Evolutionary conservation across 2,888 invertebrate species (phyloP).

Genomic region (Thymelicus acteon): DNA sequence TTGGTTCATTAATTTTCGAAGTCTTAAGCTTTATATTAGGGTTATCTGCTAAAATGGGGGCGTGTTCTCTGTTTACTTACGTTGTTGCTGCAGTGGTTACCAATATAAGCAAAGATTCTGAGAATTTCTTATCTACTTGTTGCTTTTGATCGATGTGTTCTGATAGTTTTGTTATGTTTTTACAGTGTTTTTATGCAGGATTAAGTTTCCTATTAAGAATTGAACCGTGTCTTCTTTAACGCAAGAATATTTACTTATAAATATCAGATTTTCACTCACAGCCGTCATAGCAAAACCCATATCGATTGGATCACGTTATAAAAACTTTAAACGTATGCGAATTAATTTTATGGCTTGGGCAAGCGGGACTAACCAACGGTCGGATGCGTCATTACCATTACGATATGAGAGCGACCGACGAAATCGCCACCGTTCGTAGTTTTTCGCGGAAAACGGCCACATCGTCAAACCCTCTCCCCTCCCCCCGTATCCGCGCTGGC

Average conservation of each 20-base stretch:
- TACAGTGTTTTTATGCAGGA: neutral
- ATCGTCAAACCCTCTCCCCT: conserved; percentile 58
- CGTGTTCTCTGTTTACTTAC: conserved; percentile 48
- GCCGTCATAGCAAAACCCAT: conserved; percentile 48
- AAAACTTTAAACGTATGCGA: conserved; percentile 44
- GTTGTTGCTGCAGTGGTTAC: conserved; percentile 33
- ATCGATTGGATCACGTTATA: conserved; percentile 45
- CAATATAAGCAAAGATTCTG: conserved; percentile 23
- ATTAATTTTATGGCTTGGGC: conserved; percentile 50
- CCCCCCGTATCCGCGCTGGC: conserved; percentile 55
- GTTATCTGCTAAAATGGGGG: conserved; percentile 50
- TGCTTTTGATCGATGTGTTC: conserved; percentile 31
- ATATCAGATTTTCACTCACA: conserved; percentile 58
- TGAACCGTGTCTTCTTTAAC: conserved; percentile 41
- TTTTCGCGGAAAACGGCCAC: conserved; percentile 82
- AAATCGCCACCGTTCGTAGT: conserved; percentile 69
- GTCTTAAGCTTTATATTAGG: conserved; percentile 31
- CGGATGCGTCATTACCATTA: conserved; percentile 72
- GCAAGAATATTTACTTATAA: conserved; percentile 49
- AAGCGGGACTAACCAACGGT: conserved; percentile 69
- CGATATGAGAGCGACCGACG: conserved; percentile 65
- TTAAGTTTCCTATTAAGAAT: conserved; percentile 34
- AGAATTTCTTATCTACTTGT: conserved; percentile 29
- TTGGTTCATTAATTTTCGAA: conserved; percentile 46
- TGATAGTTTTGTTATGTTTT: conserved; percentile 29